Percentiles rank a stretch among this genome's conserved stretches.
Conservation (phyloP, 2,113 vertebrate species). For the Felis chaus region DNA sequence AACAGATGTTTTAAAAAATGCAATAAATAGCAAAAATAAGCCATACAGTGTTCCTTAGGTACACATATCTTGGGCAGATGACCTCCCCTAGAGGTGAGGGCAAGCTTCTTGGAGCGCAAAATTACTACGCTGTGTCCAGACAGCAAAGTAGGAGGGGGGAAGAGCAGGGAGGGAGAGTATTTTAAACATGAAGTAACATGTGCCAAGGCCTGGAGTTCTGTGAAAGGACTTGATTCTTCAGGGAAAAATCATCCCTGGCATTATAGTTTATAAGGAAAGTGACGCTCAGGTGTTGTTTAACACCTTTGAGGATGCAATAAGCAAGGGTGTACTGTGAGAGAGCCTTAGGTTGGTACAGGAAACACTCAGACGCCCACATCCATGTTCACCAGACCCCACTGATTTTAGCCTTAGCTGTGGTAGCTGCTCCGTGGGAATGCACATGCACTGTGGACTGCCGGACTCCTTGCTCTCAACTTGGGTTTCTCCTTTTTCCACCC, state of each 20-base stretch:
- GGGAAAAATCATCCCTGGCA: background rate
- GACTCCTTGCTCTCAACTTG: background rate
- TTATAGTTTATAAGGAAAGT: background rate
- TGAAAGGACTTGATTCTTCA: background rate
- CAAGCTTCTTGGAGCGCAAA: background rate
- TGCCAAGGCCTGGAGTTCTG: background rate
- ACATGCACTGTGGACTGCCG: background rate
- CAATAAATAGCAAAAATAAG: background rate
- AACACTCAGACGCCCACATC: background rate
- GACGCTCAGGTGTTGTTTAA: background rate
- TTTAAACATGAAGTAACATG: background rate
- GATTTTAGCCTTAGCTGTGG: background rate
- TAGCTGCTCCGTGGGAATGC: rapidly evolving
- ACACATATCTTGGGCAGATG: background rate
- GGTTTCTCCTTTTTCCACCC: background rate
- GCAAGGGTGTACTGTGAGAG: background rate
- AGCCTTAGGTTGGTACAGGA: background rate
- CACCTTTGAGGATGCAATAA: background rate
- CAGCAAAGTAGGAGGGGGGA: background rate
- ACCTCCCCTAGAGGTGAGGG: background rate
- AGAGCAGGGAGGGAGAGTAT: background rate
- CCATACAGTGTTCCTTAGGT: background rate
- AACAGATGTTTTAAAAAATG: background rate
- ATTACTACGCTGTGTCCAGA: background rate
- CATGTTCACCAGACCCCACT: background rate